Conservation (phyloP, 2,797 vertebrate genomes). For the Fringilla coelebs region DNA sequence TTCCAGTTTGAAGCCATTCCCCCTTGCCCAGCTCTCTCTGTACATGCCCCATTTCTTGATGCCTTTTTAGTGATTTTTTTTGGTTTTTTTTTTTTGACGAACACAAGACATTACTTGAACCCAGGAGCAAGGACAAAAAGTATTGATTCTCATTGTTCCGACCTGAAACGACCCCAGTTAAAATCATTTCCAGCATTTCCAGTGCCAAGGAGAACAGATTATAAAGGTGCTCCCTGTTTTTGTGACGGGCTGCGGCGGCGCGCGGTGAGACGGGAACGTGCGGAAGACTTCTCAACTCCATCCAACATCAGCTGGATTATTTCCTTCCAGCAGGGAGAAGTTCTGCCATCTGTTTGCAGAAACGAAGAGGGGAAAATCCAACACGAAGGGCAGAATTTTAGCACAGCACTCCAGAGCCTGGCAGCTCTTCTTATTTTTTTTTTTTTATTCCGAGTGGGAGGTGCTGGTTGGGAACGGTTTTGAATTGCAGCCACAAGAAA, state of each 20-base stretch:
- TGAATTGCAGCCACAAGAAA: not conserved
- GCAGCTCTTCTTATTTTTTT: not conserved
- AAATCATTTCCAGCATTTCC: not conserved
- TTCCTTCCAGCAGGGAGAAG: not conserved
- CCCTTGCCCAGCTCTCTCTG: not conserved
- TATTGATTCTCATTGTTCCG: not conserved
- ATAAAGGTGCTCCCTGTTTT: not conserved
- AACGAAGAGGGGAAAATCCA: not conserved
- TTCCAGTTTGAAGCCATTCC: not conserved
- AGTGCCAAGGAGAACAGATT: not conserved
- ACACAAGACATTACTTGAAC: too few relatives aligned
- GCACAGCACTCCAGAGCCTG: not conserved
- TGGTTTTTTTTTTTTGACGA: rapidly evolving
- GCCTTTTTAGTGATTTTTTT: too few relatives aligned
- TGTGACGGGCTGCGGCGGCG: rapidly evolving
- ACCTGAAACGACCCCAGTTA: rapidly evolving
- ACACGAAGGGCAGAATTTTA: not conserved
- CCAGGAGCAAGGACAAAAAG: not conserved
- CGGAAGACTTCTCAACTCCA: not conserved
- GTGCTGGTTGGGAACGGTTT: not conserved
- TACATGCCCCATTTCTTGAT: not conserved
- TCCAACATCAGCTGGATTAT: not conserved
- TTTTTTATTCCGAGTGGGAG: not conserved
- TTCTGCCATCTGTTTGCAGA: not conserved
- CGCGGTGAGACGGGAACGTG: rapidly evolving